Evolutionary conservation across 1,140 invertebrate genomes (phyloP).

Genomic region (Semibalanus balanoides): DNA sequence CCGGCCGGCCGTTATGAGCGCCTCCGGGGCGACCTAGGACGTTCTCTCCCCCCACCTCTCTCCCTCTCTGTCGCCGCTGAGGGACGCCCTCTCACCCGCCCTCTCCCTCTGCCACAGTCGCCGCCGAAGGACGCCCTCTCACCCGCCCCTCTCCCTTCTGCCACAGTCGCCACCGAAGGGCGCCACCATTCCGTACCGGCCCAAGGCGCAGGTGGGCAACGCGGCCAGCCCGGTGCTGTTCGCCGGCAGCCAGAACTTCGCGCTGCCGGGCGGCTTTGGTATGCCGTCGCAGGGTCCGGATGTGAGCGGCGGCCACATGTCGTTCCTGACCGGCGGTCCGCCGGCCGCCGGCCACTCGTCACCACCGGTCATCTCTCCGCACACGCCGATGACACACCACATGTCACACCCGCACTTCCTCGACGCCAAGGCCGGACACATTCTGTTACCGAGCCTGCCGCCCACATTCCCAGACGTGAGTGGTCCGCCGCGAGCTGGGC

Average conservation of each 20-base stretch:
- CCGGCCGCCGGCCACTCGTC: background rate
- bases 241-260: constrained; percentile 79
- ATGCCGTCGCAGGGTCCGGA: constrained; percentile 39
- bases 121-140: background rate
- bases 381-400: background rate
- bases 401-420: background rate
- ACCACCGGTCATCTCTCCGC: background rate
- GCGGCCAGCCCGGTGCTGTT: constrained; percentile 74
- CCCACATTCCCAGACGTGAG: constrained; percentile 77
- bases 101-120: background rate
- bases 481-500: constrained; percentile 25
- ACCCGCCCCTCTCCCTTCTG: background rate
- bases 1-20: too few relatives aligned
- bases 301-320: background rate
- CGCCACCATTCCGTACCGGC: constrained; percentile 95
- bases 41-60: too few relatives aligned
- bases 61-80: too few relatives aligned
- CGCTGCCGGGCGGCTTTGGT: constrained; percentile 89
- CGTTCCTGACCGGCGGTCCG: background rate
- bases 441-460: constrained; percentile 3
- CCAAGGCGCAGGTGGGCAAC: constrained; percentile 71
- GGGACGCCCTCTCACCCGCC: too few relatives aligned
- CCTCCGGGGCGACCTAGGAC: too few relatives aligned
- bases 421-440: constrained; percentile 1
- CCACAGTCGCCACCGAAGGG: constrained; percentile 87